Conservation (phyloP, 1,140 invertebrate species). For the Bombus polaris region DNA sequence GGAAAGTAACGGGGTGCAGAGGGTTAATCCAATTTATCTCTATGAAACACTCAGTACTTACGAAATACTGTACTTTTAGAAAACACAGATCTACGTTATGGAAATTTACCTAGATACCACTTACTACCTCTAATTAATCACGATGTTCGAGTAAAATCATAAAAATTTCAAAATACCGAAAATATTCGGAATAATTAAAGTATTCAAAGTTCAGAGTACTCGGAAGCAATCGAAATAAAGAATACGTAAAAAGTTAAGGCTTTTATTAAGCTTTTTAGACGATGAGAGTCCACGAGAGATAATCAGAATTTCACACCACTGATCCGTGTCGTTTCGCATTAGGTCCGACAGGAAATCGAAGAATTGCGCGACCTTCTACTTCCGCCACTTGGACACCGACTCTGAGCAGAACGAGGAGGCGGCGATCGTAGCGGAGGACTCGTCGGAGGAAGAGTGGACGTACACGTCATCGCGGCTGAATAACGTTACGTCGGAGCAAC, state of each 20-base stretch:
- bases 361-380: constrained; percentile 92
- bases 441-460: constrained; percentile 89
- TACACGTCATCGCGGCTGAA: constrained; percentile 83
- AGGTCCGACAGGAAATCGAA: constrained; percentile 89
- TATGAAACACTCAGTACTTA: not conserved
- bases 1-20: no score
- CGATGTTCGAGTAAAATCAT: not conserved
- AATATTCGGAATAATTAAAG: not conserved
- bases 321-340: constrained; percentile 17
- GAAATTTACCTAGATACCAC: not conserved
- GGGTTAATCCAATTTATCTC: not conserved
- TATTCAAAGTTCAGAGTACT: not conserved
- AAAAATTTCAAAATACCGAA: not conserved
- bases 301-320: not conserved
- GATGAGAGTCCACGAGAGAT: no score
- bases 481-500: constrained; percentile 54
- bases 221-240: no score
- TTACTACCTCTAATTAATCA: not conserved
- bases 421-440: constrained; percentile 83
- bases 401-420: constrained; percentile 84
- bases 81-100: not conserved
- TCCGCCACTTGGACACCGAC: constrained; percentile 92
- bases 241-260: not conserved
- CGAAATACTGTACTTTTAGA: not conserved
- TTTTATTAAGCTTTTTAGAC: not conserved